Base-by-base conservation (phyloP, 2,888 invertebrate genomes). In the Caenorhabditis sp. region DNA sequence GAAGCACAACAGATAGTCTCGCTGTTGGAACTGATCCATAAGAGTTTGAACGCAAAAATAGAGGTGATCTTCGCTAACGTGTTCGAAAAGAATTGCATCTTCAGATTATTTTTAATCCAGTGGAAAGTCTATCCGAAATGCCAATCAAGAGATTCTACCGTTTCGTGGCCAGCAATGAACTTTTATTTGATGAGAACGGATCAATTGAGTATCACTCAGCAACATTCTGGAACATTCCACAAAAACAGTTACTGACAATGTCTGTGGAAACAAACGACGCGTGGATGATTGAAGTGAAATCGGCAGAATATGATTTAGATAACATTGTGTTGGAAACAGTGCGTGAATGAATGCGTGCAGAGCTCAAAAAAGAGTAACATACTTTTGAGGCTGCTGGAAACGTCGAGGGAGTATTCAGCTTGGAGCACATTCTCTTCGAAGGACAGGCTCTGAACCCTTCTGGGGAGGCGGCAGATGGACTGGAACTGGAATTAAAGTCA, bases 101-200 rank as follows among this genome's bases (percentile, higher is more conserved):
- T 6, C 27, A 71, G 41, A 48, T 99, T 24, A 95, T 94, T 90
- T 92, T 99, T 85, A 97, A 97, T 89, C 95, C 96, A 79, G 93
- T 94, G 46, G 94, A 95, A 80, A 96, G 98, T 89, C 95, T 97
- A 89, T 96, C 96, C 45, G 97, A 98, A 89, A 94, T 99, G 94
- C 99, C 99, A 0, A 92, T 99, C 1, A 97, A 97, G 90, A 95
- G 95, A 89, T 98, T 95, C 91, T 98, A 96, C 91, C 94, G 96
- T 20, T 96, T 94, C 91, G 96, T 97, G 3, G 90, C 96, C 83
- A 95, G 96, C 85, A 92, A 95, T 0, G 95, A 96, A 90, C 91
- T 95, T n/a, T 93, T 93, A 89, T 98, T 96, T 90, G 92, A 92
- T 1, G 87, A 92, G 0, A 92, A 92, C 73, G 96, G 95, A 0